Base-by-base conservation (phyloP, 1,140 invertebrate genomes). In the Leptinotarsa texana region DNA sequence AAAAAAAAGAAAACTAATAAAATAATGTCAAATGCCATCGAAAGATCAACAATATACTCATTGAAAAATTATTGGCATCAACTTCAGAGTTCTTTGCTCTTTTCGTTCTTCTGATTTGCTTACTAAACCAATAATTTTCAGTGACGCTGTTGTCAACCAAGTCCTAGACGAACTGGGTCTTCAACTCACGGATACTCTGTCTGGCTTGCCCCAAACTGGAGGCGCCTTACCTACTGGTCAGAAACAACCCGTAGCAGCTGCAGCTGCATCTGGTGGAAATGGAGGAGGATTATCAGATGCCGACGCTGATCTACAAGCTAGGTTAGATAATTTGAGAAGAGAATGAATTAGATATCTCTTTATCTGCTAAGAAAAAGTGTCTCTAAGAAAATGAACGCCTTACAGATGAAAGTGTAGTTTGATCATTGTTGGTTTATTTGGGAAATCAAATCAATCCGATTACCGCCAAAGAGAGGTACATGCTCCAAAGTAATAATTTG, bases 161-260 rank as follows among this genome's bases (percentile, higher is more conserved):
- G 96, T 99, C 27, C 87, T 99, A 74, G 98, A 99, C 86, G 98
- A 99, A 88, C 86, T 99, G 74, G 98, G 98, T 69, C 89, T 99
- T 67, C 96, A 99, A 87, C 88, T 99, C 78, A 94, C 90, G 62
- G 96, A 97, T 85, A 92, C 96, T 84, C 86, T 99, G 49, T 93
- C 94, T 13, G 94, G 94, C 18, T 86, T 98, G 69, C 96, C 96
- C n/a, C 90, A 93, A 83, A 90, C 92, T 49, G 87, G 88, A 51
- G 90, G 89, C 75, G 88, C 89, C 57, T 85, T 93, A 27, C 89
- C 90, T 27, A 85, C 88, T 15, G 86, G 87, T 84, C 79, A 74
- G 24, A 83, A 82, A 72, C 83, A 83, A 71, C 87, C 88, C 13
- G 87, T 89, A 69, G 89, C 89, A 49, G 87, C 89, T 42, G 86